These are phyloP conservation scores for Enteromius treurensis DNA, from an alignment of 2,797 vertebrate species.

Conservation along the genomic window DNA sequence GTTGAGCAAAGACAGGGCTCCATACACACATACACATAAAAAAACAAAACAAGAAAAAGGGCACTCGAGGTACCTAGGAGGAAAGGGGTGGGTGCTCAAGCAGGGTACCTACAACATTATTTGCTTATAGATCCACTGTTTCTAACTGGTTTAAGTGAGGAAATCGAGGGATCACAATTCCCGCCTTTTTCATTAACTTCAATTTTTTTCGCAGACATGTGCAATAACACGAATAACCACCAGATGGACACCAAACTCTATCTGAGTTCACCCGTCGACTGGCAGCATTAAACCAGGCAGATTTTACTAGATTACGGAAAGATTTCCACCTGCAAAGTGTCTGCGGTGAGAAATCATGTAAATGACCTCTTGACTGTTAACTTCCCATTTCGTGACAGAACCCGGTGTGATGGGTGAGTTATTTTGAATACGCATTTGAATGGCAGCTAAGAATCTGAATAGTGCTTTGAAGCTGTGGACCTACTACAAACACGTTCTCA, in stretches of 20 bases:
- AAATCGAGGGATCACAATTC: background rate
- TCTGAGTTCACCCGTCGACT: background rate
- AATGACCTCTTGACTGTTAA: conserved; percentile 63
- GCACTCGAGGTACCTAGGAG: too few species aligned
- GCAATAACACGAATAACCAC: background rate
- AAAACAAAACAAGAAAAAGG: too few species aligned
- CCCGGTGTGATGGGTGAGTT: conserved; percentile 50
- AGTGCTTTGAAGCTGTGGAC: background rate
- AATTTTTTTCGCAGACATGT: background rate
- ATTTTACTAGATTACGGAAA: conserved; percentile 14
- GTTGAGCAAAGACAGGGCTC: too few species aligned
- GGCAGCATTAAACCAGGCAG: background rate
- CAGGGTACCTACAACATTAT: too few species aligned
- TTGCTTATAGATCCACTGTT: too few species aligned
- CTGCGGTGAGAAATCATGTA: conserved; percentile 60
- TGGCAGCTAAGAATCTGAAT: conserved; percentile 30
- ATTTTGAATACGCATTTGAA: conserved; percentile 63
- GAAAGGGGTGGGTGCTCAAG: too few species aligned
- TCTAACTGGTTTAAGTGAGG: background rate
- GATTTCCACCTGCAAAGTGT: conserved; percentile 8
- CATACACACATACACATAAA: too few species aligned
- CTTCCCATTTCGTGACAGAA: conserved; percentile 54
- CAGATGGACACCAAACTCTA: conserved; percentile 15
- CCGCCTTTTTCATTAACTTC: background rate
- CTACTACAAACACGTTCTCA: background rate